These are phyloP conservation scores for Calyptomena viridis DNA, from an alignment of 2,113 vertebrate genomes.

Conservation along the genomic window DNA sequence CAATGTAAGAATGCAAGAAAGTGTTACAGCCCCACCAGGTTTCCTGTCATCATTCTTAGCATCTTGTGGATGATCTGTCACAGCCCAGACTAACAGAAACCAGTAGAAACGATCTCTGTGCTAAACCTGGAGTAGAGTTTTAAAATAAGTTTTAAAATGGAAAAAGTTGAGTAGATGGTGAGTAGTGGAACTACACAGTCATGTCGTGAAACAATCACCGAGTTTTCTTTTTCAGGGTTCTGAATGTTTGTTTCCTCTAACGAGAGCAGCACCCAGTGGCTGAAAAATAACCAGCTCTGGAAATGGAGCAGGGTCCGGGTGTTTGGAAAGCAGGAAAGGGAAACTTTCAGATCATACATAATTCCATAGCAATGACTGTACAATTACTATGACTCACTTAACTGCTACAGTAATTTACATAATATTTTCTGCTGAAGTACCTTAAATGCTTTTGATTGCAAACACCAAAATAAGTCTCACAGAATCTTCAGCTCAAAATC, in stretches of 20 bases:
- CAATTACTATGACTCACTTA: background rate
- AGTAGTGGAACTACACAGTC: background rate
- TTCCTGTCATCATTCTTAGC: background rate
- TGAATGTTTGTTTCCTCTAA: background rate
- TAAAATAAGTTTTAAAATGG: background rate
- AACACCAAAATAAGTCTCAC: background rate
- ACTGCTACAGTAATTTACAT: background rate
- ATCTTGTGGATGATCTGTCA: background rate
- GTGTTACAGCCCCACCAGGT: background rate
- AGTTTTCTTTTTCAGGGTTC: background rate
- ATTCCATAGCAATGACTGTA: background rate
- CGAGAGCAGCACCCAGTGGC: constrained; percentile 63
- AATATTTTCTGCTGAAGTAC: background rate
- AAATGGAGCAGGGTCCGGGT: background rate
- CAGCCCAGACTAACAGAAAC: background rate
- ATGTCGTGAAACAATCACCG: background rate
- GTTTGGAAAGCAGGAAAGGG: background rate
- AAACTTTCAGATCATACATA: background rate
- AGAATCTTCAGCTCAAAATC: background rate
- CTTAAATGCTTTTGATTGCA: background rate
- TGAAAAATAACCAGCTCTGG: background rate
- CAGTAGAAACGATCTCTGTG: background rate
- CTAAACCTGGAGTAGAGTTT: background rate
- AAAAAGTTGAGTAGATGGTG: background rate
- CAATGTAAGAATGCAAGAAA: background rate